phyloP scores from a whole-genome alignment of 2,113 vertebrate species.

The Egretta garzetta region DNA sequence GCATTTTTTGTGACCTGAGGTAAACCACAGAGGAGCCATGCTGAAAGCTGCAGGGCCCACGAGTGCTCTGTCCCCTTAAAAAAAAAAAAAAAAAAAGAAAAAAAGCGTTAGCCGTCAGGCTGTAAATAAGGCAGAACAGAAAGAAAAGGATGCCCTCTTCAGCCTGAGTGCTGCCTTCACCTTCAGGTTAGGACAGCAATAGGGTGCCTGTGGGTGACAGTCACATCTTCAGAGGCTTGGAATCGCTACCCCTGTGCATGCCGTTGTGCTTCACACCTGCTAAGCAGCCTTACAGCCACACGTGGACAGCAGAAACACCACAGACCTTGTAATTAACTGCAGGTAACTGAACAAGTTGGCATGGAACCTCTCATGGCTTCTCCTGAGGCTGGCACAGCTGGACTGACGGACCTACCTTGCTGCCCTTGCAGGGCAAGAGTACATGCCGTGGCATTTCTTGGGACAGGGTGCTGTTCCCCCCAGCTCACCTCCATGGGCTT shows the following conservation, averaged over 20 bases:
- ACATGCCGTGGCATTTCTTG: rapidly evolving
- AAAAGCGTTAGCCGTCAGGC: background rate
- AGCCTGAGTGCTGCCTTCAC: background rate
- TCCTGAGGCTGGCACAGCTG: background rate
- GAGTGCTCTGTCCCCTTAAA: background rate
- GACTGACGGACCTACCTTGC: rapidly evolving
- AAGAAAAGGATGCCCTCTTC: background rate
- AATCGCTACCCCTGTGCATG: rapidly evolving
- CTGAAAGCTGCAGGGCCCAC: background rate
- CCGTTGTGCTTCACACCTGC: rapidly evolving
- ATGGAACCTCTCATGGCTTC: rapidly evolving
- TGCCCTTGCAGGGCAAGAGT: background rate
- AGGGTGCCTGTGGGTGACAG: background rate
- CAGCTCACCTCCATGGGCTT: rapidly evolving
- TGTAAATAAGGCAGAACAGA: background rate
- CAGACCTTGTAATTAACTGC: background rate
- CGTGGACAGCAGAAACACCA: background rate
- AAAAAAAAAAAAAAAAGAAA: background rate
- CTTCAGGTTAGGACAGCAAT: background rate
- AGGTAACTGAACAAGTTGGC: rapidly evolving
- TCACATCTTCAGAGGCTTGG: background rate
- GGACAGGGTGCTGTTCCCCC: background rate
- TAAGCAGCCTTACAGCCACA: background rate
- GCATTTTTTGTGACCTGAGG: background rate
- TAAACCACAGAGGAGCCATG: background rate